Conservation (phyloP, 2,113 vertebrate species). For the Pedetes capensis region DNA sequence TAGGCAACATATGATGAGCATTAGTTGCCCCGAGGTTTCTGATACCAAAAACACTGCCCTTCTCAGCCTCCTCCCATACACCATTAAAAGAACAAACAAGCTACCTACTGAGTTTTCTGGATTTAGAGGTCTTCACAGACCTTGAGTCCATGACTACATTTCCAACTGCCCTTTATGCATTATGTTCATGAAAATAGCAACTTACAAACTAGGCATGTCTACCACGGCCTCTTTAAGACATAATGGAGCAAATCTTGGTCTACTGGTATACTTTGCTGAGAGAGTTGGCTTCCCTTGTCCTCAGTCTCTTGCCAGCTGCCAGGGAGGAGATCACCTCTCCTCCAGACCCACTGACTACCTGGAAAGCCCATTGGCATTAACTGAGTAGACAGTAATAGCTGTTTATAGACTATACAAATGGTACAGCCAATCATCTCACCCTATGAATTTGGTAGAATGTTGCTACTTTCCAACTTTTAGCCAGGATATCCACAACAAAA, state of each 20-base stretch:
- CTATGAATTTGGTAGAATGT: no score
- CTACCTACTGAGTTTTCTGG: neutral
- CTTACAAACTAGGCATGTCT: neutral
- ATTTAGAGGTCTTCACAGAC: neutral
- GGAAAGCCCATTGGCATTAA: neutral
- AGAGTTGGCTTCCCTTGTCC: no score
- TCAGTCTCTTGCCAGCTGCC: neutral
- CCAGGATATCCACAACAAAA: neutral
- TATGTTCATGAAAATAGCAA: neutral
- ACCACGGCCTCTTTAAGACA: neutral
- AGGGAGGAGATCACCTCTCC: no score
- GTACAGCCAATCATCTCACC: no score
- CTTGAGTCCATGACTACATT: neutral
- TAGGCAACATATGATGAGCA: neutral
- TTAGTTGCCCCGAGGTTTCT: neutral
- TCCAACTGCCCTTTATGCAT: neutral
- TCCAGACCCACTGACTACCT: neutral
- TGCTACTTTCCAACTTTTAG: neutral
- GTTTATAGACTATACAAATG: neutral
- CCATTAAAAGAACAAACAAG: no score
- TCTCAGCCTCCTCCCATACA: neutral
- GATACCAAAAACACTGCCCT: neutral
- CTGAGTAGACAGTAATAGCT: no score
- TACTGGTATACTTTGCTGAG: no score
- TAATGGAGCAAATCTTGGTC: neutral